Conservation (phyloP, 2,797 vertebrate species). For the Gallinago nigripennis region DNA sequence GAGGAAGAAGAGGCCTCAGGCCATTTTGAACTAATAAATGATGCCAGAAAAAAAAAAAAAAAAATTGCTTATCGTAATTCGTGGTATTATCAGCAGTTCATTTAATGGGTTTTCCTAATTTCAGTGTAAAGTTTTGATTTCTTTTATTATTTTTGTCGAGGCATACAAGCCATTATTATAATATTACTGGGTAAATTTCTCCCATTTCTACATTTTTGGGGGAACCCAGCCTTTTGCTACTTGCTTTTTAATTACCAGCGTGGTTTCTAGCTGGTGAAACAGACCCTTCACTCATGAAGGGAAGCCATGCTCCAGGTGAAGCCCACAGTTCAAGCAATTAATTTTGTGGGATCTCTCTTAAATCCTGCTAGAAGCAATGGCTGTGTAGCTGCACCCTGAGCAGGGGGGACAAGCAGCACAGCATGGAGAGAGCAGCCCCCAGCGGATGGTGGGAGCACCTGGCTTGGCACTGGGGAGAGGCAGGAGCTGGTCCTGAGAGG, state of each 20-base stretch:
- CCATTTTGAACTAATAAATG: background rate
- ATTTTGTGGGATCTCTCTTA: background rate
- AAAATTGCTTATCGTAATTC: background rate
- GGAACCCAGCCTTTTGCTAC: background rate
- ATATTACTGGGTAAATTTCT: background rate
- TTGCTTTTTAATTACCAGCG: background rate
- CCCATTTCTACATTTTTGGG: background rate
- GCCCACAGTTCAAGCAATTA: background rate
- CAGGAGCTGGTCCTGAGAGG: background rate
- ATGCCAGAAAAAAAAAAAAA: background rate
- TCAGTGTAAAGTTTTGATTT: background rate
- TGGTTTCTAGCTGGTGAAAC: background rate
- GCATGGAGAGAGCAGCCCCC: background rate
- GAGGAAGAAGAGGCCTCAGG: background rate
- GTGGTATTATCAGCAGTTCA: background rate
- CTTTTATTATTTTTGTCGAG: background rate
- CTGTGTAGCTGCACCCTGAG: background rate
- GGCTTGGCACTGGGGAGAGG: accelerated
- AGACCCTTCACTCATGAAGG: background rate
- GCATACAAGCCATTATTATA: background rate
- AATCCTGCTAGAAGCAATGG: background rate
- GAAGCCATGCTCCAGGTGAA: background rate
- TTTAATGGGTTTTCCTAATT: background rate
- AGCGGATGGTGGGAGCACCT: accelerated
- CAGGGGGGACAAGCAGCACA: no score